Evolutionary conservation across 2,888 invertebrate genomes (phyloP), one percentile per base, ranked within the genome.

Genomic region (Lycophotia porphyrea): DNA sequence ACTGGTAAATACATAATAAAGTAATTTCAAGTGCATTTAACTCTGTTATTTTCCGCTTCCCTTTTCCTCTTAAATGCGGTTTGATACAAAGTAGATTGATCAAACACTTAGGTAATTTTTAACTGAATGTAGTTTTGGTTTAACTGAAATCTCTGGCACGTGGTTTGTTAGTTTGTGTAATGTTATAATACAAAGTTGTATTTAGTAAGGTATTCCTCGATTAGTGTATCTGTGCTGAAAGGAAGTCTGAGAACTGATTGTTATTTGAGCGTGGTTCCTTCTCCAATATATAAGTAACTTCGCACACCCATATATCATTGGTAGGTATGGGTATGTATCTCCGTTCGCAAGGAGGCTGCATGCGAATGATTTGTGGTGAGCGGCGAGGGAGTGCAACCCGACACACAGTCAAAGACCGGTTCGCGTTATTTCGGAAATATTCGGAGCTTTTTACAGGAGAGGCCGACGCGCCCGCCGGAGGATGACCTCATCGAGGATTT

Each of bases 351-450:
- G 81, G 85, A 91, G 89, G 86, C 87, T 90, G 88, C 86, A 87
- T 82, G 91, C 90, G 91, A 93, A 93, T 94, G 93, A 93, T 94
- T 93, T 94, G 94, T 92, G 88, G 88, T 84, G 83, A 88, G 86
- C 87, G 88, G 85, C 86, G 89, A 89, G 88, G 88, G 91, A 89
- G 89, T 91, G 92, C 92, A 93, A 91, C 91, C 91, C 91, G 92
- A 89, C 87, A 86, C 88, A 87, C 90, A 95, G 95, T 95, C 95
- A 95, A 94, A 93, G 95, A 96, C 96, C 96, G 96, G 95, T 95
- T 94, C 93, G 92, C 88, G 90, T 90, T 92, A 90, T 94, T 96
- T 94, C 91, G 94, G 93, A 94, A 93, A 94, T 93, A 93, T 95
- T 93, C 92, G 91, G 88, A 80, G 91, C 89, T 91, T 91, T 91